Percentiles rank a stretch among this genome's conserved stretches.
phyloP scores from a whole-genome alignment of 2,888 invertebrate species.

The Autographa gamma region DNA sequence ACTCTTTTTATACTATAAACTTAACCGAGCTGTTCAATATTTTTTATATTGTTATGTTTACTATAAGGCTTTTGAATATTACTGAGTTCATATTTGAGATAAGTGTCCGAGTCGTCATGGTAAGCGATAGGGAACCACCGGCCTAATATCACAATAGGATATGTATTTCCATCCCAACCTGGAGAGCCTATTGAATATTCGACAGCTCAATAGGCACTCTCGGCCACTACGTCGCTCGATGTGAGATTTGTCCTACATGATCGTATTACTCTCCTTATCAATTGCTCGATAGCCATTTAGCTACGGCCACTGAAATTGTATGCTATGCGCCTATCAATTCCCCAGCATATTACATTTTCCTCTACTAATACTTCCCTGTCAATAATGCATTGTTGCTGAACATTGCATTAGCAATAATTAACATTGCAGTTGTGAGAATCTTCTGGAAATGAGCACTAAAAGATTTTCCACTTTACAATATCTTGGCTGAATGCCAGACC shows the following conservation, averaged over 20 bases:
- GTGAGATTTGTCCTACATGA: not conserved
- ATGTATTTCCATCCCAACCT: not conserved
- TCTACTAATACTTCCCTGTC: not conserved
- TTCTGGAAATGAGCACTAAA: constrained; percentile 1
- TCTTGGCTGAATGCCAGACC: not conserved
- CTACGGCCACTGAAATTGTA: not conserved
- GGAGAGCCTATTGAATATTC: not conserved
- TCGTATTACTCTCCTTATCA: not conserved
- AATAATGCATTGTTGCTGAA: not conserved
- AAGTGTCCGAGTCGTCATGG: constrained; percentile 16
- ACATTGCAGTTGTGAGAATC: not conserved
- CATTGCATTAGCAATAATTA: not conserved
- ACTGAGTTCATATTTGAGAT: too few species aligned
- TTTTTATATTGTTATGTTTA: too few species aligned
- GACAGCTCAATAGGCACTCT: not conserved
- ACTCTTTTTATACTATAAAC: too few species aligned
- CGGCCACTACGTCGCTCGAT: not conserved
- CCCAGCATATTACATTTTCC: too few species aligned
- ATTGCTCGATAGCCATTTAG: constrained; percentile 1
- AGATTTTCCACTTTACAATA: constrained; percentile 3
- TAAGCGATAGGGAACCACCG: not conserved
- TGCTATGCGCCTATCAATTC: not conserved
- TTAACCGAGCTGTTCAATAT: too few species aligned
- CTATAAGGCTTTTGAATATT: too few species aligned
- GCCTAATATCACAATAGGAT: not conserved